phyloP scores from a whole-genome alignment of 2,797 vertebrate species.

The Lerista edwardsae region DNA sequence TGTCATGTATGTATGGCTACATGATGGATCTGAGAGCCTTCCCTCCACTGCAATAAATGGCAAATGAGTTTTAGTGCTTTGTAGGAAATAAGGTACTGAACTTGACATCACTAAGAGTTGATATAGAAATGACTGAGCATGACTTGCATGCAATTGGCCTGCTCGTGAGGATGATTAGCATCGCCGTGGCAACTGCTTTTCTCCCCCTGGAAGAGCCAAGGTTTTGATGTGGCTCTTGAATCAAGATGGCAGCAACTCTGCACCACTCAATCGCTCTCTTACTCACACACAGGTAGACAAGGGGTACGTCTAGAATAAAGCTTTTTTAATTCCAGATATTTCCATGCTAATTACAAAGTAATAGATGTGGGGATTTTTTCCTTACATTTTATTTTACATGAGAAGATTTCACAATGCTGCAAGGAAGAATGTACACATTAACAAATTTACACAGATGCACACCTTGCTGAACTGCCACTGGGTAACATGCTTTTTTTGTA shows the following conservation, averaged over 20 bases:
- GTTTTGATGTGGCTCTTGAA: neutral
- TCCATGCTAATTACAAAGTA: constrained; percentile 34
- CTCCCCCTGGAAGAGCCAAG: neutral
- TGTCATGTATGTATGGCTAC: too few relatives aligned
- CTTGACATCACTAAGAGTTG: neutral
- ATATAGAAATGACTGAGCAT: neutral
- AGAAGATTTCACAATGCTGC: constrained; percentile 55
- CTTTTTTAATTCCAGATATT: neutral
- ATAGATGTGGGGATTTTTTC: constrained; percentile 50
- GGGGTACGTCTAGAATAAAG: neutral
- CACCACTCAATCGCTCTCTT: too few relatives aligned
- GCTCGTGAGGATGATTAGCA: too few relatives aligned
- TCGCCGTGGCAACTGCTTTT: too few relatives aligned
- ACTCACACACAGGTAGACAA: too few relatives aligned
- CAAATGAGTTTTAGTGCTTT: neutral
- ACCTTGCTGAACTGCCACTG: neutral
- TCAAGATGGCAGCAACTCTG: too few relatives aligned
- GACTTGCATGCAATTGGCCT: neutral
- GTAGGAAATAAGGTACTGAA: neutral
- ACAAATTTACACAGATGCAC: constrained; percentile 56
- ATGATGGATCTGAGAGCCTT: neutral
- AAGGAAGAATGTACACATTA: constrained; percentile 71
- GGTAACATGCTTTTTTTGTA: constrained; percentile 12
- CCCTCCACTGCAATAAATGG: too few relatives aligned
- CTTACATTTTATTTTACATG: constrained; percentile 64